Evolutionary conservation across 2,797 vertebrate species (phyloP).

Genomic region (Sternotherus odoratus): DNA sequence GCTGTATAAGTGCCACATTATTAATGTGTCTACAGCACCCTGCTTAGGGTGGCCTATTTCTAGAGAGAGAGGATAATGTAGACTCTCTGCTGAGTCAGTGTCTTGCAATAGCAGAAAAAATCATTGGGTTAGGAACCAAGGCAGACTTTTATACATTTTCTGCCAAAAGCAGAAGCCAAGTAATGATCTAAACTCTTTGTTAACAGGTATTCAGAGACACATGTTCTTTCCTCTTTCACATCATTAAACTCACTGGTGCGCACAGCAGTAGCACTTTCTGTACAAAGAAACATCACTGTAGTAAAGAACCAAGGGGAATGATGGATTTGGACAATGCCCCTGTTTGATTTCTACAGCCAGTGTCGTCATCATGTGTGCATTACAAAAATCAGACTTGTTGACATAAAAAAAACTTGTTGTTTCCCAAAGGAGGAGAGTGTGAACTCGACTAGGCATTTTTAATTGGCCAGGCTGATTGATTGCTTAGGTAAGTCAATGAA

Average conservation of each 20-base stretch:
- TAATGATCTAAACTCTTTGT: neutral
- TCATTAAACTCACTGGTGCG: neutral
- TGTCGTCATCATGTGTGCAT: neutral
- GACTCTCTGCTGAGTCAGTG: conserved; percentile 5
- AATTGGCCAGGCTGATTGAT: neutral
- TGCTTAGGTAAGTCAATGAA: neutral
- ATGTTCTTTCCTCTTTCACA: neutral
- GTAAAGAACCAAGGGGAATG: neutral
- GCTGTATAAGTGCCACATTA: neutral
- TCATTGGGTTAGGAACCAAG: neutral
- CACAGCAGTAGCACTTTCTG: neutral
- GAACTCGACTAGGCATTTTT: neutral
- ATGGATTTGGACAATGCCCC: neutral
- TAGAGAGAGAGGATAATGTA: conserved; percentile 7
- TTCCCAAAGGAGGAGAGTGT: neutral
- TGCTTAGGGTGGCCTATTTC: conserved; percentile 27
- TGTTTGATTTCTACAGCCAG: neutral
- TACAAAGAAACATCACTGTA: neutral
- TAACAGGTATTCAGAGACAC: neutral
- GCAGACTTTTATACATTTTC: neutral
- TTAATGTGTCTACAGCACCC: neutral
- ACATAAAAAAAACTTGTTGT: neutral
- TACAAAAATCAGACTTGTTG: neutral
- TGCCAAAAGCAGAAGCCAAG: neutral
- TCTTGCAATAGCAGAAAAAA: neutral